Evolutionary conservation across 2,797 vertebrate species (phyloP).

Genomic region (Prionace glauca): DNA sequence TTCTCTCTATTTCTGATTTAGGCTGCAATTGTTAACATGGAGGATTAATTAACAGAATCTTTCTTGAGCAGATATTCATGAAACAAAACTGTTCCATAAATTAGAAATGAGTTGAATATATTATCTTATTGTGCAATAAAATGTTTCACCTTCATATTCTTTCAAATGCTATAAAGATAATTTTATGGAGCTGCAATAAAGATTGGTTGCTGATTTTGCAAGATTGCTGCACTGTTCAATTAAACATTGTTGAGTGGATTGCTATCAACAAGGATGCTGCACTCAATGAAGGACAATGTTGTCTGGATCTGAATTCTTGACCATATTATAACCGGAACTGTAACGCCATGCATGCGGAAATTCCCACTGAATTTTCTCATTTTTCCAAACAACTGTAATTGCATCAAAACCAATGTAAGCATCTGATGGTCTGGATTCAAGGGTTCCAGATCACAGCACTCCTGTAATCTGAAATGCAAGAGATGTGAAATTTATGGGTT

Average conservation of each 20-base stretch:
- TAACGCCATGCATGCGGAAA: background rate
- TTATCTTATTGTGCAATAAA: constrained; percentile 4
- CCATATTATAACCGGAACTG: background rate
- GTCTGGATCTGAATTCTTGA: background rate
- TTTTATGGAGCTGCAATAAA: constrained; percentile 18
- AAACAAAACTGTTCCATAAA: background rate
- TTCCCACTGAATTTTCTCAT: background rate
- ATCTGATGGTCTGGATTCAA: background rate
- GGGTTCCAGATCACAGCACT: too few relatives aligned
- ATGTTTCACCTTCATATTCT: constrained; percentile 20
- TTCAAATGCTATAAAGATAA: background rate
- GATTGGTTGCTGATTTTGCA: constrained; percentile 28
- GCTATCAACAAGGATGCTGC: background rate
- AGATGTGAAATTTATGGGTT: background rate
- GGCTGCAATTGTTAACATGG: background rate
- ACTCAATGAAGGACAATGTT: background rate
- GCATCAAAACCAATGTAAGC: background rate
- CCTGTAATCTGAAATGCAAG: background rate
- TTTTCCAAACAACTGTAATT: background rate
- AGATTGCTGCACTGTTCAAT: background rate
- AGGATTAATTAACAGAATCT: background rate
- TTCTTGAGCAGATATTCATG: background rate
- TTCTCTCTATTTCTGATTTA: background rate
- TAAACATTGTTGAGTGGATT: background rate
- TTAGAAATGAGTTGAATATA: constrained; percentile 14